A percentile compares a stretch with the other conserved stretches of the same genome.
phyloP scores from a whole-genome alignment of 2,888 invertebrate genomes.

The Lycophotia porphyrea region DNA sequence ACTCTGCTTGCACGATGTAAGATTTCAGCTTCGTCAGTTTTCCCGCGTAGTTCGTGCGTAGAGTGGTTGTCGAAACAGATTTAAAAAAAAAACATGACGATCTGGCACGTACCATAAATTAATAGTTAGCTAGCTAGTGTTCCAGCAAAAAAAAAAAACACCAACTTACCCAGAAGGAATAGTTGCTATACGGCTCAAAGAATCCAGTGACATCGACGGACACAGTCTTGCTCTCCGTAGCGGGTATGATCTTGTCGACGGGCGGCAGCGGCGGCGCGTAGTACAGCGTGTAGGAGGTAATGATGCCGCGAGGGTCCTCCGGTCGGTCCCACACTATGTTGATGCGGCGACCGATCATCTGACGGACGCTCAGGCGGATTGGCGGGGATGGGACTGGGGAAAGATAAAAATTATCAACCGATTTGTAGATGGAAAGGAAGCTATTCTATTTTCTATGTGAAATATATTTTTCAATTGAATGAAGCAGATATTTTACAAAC shows the following conservation, averaged over 20 bases:
- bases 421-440: not conserved
- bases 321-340: slow-evolving; percentile 93
- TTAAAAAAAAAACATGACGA: not conserved
- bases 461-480: not conserved
- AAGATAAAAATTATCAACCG: not conserved
- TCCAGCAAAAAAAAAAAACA: not conserved
- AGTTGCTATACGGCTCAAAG: slow-evolving; percentile 90
- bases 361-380: slow-evolving; percentile 91
- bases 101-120: not conserved
- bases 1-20: not conserved
- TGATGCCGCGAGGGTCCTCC: slow-evolving; percentile 90
- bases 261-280: slow-evolving; percentile 93
- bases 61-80: not conserved
- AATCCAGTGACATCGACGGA: slow-evolving; percentile 89
- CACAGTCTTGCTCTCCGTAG: slow-evolving; percentile 75
- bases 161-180: slow-evolving; percentile 93
- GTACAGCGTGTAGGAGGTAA: slow-evolving; percentile 91
- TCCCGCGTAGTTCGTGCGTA: not conserved
- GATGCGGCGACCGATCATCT: slow-evolving; percentile 91
- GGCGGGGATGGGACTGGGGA: slow-evolving; percentile 92
- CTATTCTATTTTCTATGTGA: not conserved
- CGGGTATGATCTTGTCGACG: slow-evolving; percentile 80
- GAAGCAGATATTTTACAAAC: not conserved
- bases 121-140: not conserved
- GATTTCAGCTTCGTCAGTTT: not conserved